Base-by-base conservation (phyloP, 2,888 invertebrate genomes). In the Rotaria magnacalcarata region DNA sequence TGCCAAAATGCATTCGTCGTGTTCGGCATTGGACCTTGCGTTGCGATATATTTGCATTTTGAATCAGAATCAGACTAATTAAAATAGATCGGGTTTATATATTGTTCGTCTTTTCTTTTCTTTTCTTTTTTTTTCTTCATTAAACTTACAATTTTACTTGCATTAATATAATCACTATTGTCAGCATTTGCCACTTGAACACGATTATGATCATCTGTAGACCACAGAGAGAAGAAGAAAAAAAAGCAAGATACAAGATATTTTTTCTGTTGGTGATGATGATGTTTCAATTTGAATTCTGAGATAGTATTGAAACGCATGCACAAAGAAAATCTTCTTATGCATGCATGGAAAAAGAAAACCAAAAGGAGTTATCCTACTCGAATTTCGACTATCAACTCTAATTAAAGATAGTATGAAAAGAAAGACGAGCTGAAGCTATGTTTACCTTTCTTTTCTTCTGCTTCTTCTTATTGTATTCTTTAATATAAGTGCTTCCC, bases 41-140 rank as follows among this genome's bases (percentile, higher is more conserved):
- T 96, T 19, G 96, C 96, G 89, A 99, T 96, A 92, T 99, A 99
- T 43, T 96, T 96, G 90, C 97, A 97, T 85, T 97, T 93, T 0
- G 98, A 99, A 92, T 99, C 98, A 91, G 97, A 97, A 91, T 99
- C 99, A 87, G 96, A 96, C 95, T 96, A 91, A 54, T 54, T 6
- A 54, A 52, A 16, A 52, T 52, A 52, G 8, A 52, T 52, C 7
- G 7, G 7, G 34, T 34, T 34, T 34, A 34, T 34, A 34, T 34
- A 34, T 34, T 34, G 34, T 34, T 34, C 34, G 52, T 52, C 16
- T 52, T 52, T 16, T 3, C 3, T 52, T 52, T 16, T 3, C 3
- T 52, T 52, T 52, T 16, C 14, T 52, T 16, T 52, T 16, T 16
- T 52, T 16, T 16, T 16, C 52, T 52, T 52, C 14, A 50, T 47